Conservation (phyloP, 2,888 invertebrate genomes). For the Automeris io region DNA sequence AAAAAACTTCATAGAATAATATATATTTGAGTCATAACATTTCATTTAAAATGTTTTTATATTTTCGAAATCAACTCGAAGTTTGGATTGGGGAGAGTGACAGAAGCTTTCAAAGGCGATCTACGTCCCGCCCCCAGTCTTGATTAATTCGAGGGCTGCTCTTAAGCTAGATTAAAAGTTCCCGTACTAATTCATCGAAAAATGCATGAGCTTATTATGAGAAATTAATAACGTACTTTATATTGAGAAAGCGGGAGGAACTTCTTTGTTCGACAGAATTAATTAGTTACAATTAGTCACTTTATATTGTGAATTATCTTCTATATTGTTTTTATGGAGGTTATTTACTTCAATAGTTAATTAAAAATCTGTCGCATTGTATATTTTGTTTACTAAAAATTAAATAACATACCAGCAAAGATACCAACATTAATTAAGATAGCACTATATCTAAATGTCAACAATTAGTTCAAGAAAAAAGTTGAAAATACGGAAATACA, state of each 20-base stretch:
- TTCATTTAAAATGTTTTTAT: conserved; percentile 8
- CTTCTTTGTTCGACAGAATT: conserved; percentile 23
- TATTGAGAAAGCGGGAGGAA: conserved; percentile 35
- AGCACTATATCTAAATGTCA: too few species aligned
- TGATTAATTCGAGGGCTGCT: conserved; percentile 29
- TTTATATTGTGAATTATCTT: conserved; percentile 10
- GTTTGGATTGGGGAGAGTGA: conserved; percentile 22
- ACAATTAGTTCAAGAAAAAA: too few species aligned
- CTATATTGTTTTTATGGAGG: conserved; percentile 4
- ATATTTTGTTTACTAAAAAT: too few species aligned
- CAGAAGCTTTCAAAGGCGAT: conserved; percentile 20
- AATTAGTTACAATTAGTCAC: too few species aligned
- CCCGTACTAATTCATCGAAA: conserved; percentile 33
- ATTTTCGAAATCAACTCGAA: conserved; percentile 15
- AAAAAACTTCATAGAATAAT: too few species aligned
- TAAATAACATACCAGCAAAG: too few species aligned
- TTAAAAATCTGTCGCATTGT: too few species aligned
- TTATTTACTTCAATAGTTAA: neutral
- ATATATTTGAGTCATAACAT: too few species aligned
- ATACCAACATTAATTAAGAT: too few species aligned
- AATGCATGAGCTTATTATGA: conserved; percentile 51
- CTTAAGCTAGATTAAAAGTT: conserved; percentile 55
- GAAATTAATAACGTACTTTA: conserved; percentile 43
- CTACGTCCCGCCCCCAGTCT: conserved; percentile 16
- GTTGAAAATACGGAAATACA: too few species aligned